Evolutionary conservation across 2,888 invertebrate genomes (phyloP).

Genomic region (Hirtodrosophila alboralis): DNA sequence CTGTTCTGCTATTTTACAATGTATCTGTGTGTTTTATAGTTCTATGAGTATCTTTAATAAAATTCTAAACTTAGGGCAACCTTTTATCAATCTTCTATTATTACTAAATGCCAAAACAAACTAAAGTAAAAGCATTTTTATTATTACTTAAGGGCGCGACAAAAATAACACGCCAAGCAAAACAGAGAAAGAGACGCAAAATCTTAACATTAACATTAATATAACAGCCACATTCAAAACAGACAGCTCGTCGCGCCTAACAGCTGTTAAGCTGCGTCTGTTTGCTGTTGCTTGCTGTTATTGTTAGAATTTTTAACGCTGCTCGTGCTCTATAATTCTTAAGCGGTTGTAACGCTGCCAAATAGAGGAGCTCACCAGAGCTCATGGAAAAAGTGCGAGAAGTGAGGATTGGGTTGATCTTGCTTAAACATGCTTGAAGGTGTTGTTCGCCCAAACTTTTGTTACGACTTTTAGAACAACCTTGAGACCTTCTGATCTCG

Average conservation of each 20-base stretch:
- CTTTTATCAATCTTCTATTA: not conserved
- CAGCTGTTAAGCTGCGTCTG: not conserved
- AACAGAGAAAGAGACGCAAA: not conserved
- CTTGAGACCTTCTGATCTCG: conserved; percentile 81
- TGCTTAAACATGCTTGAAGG: conserved; percentile 70
- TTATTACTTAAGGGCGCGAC: conserved; percentile 20
- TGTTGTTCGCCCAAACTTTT: conserved; percentile 73
- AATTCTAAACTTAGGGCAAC: not conserved
- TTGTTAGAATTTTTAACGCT: conserved; percentile 1
- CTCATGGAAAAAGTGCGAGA: conserved; percentile 24
- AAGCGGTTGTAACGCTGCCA: conserved; percentile 43
- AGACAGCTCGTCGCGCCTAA: not conserved
- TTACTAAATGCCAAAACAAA: not conserved
- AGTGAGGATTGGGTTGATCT: conserved; percentile 79
- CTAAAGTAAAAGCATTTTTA: conserved; percentile 11
- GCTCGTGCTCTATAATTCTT: conserved; percentile 43
- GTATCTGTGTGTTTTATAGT: no score
- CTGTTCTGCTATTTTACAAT: no score
- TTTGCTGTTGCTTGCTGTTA: not conserved
- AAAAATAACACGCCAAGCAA: conserved; percentile 26
- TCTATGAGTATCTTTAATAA: no score
- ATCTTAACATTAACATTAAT: conserved; percentile 4
- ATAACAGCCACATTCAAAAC: not conserved
- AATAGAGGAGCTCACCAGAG: not conserved
- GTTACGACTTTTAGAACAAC: conserved; percentile 79